Evolutionary conservation across 2,888 invertebrate genomes (phyloP), one percentile per base, ranked within the genome.

Genomic region (Diaphora mendica): DNA sequence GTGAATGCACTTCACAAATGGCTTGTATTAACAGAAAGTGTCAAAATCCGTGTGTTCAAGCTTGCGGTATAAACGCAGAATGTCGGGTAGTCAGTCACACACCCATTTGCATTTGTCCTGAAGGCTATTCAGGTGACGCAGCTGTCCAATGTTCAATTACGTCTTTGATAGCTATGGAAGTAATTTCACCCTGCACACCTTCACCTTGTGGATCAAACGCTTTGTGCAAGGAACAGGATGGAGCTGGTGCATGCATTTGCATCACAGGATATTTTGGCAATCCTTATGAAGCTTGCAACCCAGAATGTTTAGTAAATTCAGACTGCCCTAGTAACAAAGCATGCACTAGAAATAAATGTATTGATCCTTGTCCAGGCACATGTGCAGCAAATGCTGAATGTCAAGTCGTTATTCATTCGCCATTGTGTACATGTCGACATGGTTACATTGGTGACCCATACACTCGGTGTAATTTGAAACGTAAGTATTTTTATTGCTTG

Each of bases 1-100:
- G 97, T 76, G 98, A 98, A 92, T 98, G 98, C 87, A 86, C 96
- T 4, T 95, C 96, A 67, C 96, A 97, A 85, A 91, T 96, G 88
- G 97, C 97, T 66, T 98, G 98, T 88, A 96, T 97, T 59, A 97
- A 97, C 89, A 97, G 96, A 88, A 97, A 97, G 92, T 98, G 98
- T 90, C 96, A 96, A 87, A 97, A 98, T 89, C 98, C 98, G 30
- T 98, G 98, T 87, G 94, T 96, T 51, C 96, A 97, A 78, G 96
- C 97, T n/a, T 98, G 98, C 90, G 98, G 98, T 48, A 85, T 91
- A 9, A 97, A 97, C 86, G 97, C 98, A 3, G 97, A 97, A 83
- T 98, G 98, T 88, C 96, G 96, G 77, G 98, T 97, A 33, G 96
- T 97, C 35, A 98, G 97, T 87, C 97, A 98, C 89, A 96, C 97